Percentiles rank a stretch among this genome's conserved stretches.
phyloP scores from a whole-genome alignment of 2,888 invertebrate genomes.

The Rapana venosa region DNA sequence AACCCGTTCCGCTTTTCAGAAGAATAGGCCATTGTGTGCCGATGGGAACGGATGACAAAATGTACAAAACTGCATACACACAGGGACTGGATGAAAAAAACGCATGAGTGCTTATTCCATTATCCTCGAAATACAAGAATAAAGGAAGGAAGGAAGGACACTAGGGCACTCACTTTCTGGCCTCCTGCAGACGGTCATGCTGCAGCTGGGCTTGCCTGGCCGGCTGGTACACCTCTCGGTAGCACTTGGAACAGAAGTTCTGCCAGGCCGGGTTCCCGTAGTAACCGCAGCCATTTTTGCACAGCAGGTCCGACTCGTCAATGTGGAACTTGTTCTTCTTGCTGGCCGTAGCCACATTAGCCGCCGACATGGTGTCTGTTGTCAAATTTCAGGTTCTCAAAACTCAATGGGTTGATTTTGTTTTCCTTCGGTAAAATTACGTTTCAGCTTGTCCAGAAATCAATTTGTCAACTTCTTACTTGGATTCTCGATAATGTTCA shows the following conservation, averaged over 20 bases:
- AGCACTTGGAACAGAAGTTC: slow-evolving; percentile 98
- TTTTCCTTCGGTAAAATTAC: background rate
- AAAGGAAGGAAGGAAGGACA: background rate
- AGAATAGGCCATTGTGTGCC: too few species aligned
- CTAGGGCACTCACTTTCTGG: slow-evolving; percentile 47
- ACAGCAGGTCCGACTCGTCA: slow-evolving; percentile 86
- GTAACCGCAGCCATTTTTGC: slow-evolving; percentile 96
- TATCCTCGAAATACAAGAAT: too few species aligned
- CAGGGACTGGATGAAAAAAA: too few species aligned
- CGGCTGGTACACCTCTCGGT: slow-evolving; percentile 83
- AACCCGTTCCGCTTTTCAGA: too few species aligned
- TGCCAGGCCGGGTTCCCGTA: slow-evolving; percentile 99
- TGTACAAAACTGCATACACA: too few species aligned
- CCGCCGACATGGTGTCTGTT: slow-evolving; percentile 19
- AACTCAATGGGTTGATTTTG: background rate
- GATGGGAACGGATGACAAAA: too few species aligned
- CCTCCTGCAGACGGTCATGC: slow-evolving; percentile 67
- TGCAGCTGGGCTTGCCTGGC: slow-evolving; percentile 75
- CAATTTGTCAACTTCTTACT: too few species aligned
- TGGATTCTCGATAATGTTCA: too few species aligned
- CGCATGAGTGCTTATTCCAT: too few species aligned
- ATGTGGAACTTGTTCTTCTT: slow-evolving; percentile 69
- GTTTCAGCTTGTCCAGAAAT: too few species aligned
- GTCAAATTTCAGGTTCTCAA: background rate
- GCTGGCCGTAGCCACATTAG: slow-evolving; percentile 27